Evolutionary conservation across 2,113 vertebrate genomes (phyloP), one percentile per base, ranked within the genome.

Genomic region (Cyprinodon variegatus): DNA sequence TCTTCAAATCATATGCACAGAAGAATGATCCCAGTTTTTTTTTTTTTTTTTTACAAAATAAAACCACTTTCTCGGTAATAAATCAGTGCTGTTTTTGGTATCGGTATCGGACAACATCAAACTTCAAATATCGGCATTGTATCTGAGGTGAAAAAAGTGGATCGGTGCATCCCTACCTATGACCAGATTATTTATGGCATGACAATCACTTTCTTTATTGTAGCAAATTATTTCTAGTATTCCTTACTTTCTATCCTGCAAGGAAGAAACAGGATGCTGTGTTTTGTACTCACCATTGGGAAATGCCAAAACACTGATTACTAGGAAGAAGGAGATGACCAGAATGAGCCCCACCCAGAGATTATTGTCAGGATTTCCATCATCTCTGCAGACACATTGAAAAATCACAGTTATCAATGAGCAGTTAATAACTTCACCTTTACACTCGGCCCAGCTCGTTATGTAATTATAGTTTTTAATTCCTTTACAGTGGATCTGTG

Each of bases 241-340:
- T 4, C 41, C 4, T 41, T 41, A 41, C 9, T 41, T n/a, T 8
- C 50, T 20, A 45, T 45, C 2, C 9, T 11, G 43, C 43, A 1
- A 29, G 29, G 29, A 29, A 29, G 29, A 45, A 11, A 8, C 43
- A 10, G 7, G 3, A 14, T 8, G 1, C 50, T 10, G n/a, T n/a
- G 50, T 57, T 9, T 14, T 63, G 29, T 29, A 4, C 95, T 95
- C 91, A 99, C 97, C 98, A 72, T 99, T 99, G 39, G 98, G 98
- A 93, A 99, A 99, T 68, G 98, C 97, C 85, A 99, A 92, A 66
- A 99, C 96, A 86, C 98, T 99, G 94, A 99, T 96, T 93, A 99
- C 95, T 70, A 98, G 95, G 92, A 99, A 99, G 94, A 99, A 99
- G 85, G 97, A 99, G 91, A 97, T 90, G 83, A 99, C 96, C 72